These are phyloP conservation scores for Anableps anableps DNA, from an alignment of 2,797 vertebrate species.

Conservation along the genomic window DNA sequence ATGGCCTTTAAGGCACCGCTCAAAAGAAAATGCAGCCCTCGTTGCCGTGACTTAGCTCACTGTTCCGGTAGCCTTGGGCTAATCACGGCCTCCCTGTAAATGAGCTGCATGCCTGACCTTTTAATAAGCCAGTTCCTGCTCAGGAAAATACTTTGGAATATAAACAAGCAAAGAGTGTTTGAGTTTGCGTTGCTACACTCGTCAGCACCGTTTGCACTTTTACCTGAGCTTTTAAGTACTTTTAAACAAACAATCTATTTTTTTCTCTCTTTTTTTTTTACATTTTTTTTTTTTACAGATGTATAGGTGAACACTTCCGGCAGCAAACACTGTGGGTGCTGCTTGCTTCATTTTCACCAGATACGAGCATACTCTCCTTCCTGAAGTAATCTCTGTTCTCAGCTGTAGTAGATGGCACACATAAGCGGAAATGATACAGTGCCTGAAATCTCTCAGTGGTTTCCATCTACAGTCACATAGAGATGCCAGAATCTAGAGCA, in stretches of 20 bases:
- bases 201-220: conserved; percentile 39
- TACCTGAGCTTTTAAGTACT: conserved; percentile 16
- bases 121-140: conserved; percentile 45
- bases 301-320: not conserved
- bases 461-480: conserved; percentile 50
- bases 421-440: conserved; percentile 65
- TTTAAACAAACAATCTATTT: conserved; percentile 7
- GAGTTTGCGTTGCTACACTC: conserved; percentile 38
- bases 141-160: conserved; percentile 30
- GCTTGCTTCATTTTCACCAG: not conserved
- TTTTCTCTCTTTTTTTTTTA: not conserved
- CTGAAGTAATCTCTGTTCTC: conserved; percentile 49
- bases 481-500: conserved; percentile 35
- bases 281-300: not conserved
- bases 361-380: conserved; percentile 36
- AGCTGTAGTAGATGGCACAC: conserved; percentile 47
- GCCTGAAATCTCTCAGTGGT: conserved; percentile 61
- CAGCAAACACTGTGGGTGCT: not conserved
- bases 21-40: not conserved
- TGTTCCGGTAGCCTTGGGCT: conserved; percentile 12
- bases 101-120: conserved; percentile 32
- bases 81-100: conserved; percentile 17
- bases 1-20: not conserved
- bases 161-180: conserved; percentile 40
- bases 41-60: conserved; percentile 5